These are phyloP conservation scores for Alosa sapidissima DNA, from an alignment of 2,797 vertebrate species.

Conservation along the genomic window DNA sequence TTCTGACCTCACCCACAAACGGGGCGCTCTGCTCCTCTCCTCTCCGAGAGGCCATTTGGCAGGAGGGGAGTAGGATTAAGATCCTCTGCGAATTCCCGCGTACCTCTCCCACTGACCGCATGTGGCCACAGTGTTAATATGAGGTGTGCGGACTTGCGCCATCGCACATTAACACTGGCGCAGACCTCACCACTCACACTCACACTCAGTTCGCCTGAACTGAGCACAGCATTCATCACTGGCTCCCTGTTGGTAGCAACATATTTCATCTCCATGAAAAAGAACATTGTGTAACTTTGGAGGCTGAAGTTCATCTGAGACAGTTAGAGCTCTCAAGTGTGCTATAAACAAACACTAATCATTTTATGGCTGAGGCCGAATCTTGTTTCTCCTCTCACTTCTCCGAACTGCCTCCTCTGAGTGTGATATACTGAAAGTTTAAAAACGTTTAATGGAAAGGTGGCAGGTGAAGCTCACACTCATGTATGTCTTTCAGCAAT, in stretches of 20 bases:
- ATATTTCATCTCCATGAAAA: not conserved
- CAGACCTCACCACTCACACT: not conserved
- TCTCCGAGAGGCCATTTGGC: not conserved
- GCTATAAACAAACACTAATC: not conserved
- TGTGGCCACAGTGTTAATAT: not conserved
- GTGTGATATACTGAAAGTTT: not conserved
- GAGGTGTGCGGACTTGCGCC: not conserved
- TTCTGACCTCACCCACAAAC: not conserved
- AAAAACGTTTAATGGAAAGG: not conserved
- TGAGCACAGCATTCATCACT: not conserved
- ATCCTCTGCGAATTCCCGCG: not conserved
- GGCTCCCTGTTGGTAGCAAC: not conserved
- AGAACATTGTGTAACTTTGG: not conserved
- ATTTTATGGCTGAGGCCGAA: not conserved
- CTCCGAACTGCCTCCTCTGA: not conserved
- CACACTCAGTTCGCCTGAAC: not conserved
- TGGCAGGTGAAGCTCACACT: not conserved
- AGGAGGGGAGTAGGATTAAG: not conserved
- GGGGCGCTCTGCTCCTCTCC: not conserved
- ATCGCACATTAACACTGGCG: not conserved
- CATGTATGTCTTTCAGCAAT: not conserved
- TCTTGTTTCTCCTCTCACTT: not conserved
- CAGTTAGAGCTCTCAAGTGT: not conserved
- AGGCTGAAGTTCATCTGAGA: slow-evolving; percentile 4
- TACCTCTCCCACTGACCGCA: not conserved